Evolutionary conservation across 2,113 vertebrate species (phyloP), one percentile per base, ranked within the genome.

Genomic region (Syngnathoides biaculeatus): DNA sequence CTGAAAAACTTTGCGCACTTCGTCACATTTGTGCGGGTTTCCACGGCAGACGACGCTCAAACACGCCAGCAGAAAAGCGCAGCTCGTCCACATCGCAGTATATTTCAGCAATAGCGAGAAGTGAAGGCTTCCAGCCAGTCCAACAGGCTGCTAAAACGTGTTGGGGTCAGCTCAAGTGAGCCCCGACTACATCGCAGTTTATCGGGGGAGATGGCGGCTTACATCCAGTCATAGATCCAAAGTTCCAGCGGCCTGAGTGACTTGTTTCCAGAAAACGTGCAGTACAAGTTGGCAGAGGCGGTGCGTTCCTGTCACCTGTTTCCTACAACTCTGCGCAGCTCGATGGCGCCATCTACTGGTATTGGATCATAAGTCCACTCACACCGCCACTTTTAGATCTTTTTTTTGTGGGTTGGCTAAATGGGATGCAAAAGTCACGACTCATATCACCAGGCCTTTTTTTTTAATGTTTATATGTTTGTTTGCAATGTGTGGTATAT

Each of bases 1-100:
- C 72, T 90, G 91, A 82, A 94, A 95, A 94, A 94, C 92, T 94
- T 95, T 92, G 50, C 92, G 84, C 65, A 93, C 92, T 80, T 90
- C 87, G 26, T 93, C 89, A 81, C 94, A 96, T 92, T 62, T 90
- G 70, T 68, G 81, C 6, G 65, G 19, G 56, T 64, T 87, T 27
- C 81, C 86, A 6, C 53, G 40, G 15, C 65, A 74, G 1, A 68
- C 24, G 27, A 55, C 82, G 14, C 43, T 66, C 11, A 69, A 73
- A 63, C 66, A 74, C 11, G 63, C 74, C 53, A 87, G 64, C 24
- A 90, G 52, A 20, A 82, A 71, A 47, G 73, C 19, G 62, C 11
- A 65, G 57, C 42, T 38, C 6, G 52, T 55, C 65, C 72, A 38
- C 5, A 30, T 27, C 39, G 48, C 53, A 14, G 14, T 35, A 20